Percentiles rank a stretch among this genome's conserved stretches.
phyloP scores from a whole-genome alignment of 1,140 invertebrate species.

The Coenobita brevimanus region DNA sequence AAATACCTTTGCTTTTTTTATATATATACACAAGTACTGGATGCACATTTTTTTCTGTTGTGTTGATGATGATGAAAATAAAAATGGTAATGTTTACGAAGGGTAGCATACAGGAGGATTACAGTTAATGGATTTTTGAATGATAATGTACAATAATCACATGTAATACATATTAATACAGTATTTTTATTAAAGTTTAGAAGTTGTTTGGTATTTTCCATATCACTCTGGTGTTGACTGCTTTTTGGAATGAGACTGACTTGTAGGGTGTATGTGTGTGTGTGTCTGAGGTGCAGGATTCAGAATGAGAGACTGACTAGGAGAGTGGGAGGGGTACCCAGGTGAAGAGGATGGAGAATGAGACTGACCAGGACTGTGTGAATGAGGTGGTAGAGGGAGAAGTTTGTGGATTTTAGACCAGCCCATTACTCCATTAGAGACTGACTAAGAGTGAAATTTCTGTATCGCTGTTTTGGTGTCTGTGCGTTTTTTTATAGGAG shows the following conservation, averaged over 20 bases:
- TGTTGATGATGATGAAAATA: constrained; percentile 13
- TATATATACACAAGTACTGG: background rate
- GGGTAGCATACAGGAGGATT: constrained; percentile 21
- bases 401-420: too few relatives aligned
- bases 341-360: too few relatives aligned
- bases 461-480: too few relatives aligned
- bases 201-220: constrained; percentile 15
- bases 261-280: background rate
- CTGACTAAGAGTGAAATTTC: too few relatives aligned
- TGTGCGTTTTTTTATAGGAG: too few relatives aligned
- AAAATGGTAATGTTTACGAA: constrained; percentile 18
- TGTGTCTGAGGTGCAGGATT: background rate
- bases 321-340: too few relatives aligned
- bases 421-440: too few relatives aligned
- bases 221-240: too few relatives aligned
- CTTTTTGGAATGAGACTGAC: background rate
- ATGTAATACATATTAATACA: constrained; percentile 65
- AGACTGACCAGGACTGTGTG: too few relatives aligned
- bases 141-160: constrained; percentile 64
- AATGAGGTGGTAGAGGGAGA: too few relatives aligned
- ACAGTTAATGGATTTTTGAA: constrained; percentile 46
- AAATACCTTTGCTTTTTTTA: background rate
- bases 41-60: background rate
- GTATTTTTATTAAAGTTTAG: constrained; percentile 63
- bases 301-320: too few relatives aligned